A percentile compares a stretch with the other conserved stretches of the same genome.
phyloP scores from a whole-genome alignment of 2,888 invertebrate genomes.

The Gryllus longicercus region DNA sequence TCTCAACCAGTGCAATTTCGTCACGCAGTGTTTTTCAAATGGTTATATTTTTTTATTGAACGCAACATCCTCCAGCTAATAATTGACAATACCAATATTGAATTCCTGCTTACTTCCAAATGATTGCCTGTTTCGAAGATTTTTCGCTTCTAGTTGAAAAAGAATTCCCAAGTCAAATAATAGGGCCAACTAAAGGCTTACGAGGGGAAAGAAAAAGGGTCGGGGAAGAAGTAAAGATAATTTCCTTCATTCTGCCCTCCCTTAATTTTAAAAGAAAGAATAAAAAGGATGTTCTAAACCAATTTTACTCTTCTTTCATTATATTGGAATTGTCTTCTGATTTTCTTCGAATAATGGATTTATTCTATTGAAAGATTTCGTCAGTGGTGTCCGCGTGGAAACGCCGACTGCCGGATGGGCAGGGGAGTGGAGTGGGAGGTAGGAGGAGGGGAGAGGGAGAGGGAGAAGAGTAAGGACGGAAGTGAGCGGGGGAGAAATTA shows the following conservation, averaged over 20 bases:
- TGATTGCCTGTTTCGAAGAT: constrained; percentile 32
- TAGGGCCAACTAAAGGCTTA: constrained; percentile 32
- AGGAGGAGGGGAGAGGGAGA: neutral
- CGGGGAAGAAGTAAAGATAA: constrained; percentile 27
- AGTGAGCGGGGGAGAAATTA: neutral
- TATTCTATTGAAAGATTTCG: constrained; percentile 31
- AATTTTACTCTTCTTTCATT: constrained; percentile 32
- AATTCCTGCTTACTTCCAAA: constrained; percentile 28
- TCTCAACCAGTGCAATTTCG: too few species aligned
- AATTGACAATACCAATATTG: constrained; percentile 3
- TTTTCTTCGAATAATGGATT: constrained; percentile 34
- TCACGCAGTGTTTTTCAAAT: too few species aligned
- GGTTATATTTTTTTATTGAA: too few species aligned
- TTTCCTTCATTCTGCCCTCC: constrained; percentile 35
- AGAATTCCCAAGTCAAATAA: constrained; percentile 31
- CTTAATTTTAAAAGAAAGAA: constrained; percentile 34
- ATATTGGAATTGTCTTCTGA: constrained; percentile 34
- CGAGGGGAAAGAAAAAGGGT: constrained; percentile 24
- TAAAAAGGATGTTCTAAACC: constrained; percentile 30
- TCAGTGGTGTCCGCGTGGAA: constrained; percentile 19
- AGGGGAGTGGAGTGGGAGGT: neutral
- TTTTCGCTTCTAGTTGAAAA: constrained; percentile 32
- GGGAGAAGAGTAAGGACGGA: neutral
- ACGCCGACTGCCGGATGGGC: neutral
- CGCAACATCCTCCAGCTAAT: neutral